Percentiles rank a stretch among this genome's conserved stretches.
These are phyloP conservation scores for Thunnus maccoyii DNA, from an alignment of 2,113 vertebrate species.

Conservation along the genomic window DNA sequence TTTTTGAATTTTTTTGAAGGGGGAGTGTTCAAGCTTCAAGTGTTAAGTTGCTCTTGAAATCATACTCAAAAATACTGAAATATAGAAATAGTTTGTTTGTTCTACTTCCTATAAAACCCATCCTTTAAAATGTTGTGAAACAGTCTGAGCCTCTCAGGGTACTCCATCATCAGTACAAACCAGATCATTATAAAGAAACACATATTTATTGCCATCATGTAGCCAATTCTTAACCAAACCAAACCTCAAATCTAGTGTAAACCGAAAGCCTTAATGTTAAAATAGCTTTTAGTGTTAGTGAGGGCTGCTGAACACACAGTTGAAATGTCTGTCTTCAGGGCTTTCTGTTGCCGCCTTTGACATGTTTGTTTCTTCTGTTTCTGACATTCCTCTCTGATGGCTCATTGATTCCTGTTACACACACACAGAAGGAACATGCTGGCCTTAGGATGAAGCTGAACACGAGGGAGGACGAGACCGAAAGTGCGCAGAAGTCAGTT, in stretches of 20 bases:
- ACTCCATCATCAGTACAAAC: no score
- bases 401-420: conserved; percentile 10
- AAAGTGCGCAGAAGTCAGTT: conserved; percentile 26
- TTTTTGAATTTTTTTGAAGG: no score
- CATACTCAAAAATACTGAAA: no score
- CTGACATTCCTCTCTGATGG: conserved; percentile 22
- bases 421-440: background rate
- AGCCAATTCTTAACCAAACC: background rate
- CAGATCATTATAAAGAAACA: no score
- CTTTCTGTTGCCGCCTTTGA: background rate
- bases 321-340: background rate
- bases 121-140: no score
- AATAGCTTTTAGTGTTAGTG: background rate
- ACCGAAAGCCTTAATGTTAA: background rate
- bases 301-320: background rate
- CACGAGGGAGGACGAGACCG: background rate
- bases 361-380: conserved; percentile 19
- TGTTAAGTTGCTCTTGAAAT: no score
- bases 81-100: no score
- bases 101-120: no score
- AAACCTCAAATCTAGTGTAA: background rate
- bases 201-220: no score
- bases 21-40: no score
- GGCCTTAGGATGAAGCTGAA: background rate
- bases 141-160: no score